Evolutionary conservation across 2,113 vertebrate genomes (phyloP), one percentile per base, ranked within the genome.

Genomic region (Eira barbara): DNA sequence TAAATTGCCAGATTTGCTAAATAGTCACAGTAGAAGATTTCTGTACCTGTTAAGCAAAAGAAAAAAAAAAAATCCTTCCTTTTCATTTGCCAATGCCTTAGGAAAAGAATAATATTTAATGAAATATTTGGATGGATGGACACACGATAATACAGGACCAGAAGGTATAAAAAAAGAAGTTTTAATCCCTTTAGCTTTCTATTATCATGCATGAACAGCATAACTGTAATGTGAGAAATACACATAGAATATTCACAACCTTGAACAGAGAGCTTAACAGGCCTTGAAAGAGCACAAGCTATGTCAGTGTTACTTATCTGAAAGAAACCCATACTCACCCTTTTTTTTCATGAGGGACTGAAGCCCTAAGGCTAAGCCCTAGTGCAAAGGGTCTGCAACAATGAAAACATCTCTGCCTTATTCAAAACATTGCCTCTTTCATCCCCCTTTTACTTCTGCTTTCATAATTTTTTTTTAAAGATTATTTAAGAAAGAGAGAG

Each of bases 41-140:
- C 59, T 91, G 11, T 83, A 85, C 11, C 5, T 69, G 7, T 57
- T 65, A 42, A 57, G 2, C 47, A 65, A 95, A 88, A 91, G 36
- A 47, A 21, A 67, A 67, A n/a, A 12, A 49, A 49, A 49, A 52
- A 52, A 7, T 47, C 2, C 21, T 91, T 34, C 34, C 27, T 57
- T 76, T 15, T n/a, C 74, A 94, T 79, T 94, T 94, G 34, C 42
- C 36, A 95, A 52, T 93, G 57, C 1, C 18, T 13, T 31, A 59
- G 20, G 55, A 63, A 94, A 97, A 89, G 10, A 94, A 36, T 81
- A 52, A 71, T 79, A 21, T 88, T 96, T 89, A 92, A 97, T 90
- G 36, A 97, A 96, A 92, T 92, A 91, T 91, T 42, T 85, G 86
- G 21, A 80, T 86, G 65, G 11, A 4, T 88, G 20, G 4, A 31